These are phyloP conservation scores for Vireo altiloquus DNA, from an alignment of 2,113 vertebrate species.

Conservation along the genomic window DNA sequence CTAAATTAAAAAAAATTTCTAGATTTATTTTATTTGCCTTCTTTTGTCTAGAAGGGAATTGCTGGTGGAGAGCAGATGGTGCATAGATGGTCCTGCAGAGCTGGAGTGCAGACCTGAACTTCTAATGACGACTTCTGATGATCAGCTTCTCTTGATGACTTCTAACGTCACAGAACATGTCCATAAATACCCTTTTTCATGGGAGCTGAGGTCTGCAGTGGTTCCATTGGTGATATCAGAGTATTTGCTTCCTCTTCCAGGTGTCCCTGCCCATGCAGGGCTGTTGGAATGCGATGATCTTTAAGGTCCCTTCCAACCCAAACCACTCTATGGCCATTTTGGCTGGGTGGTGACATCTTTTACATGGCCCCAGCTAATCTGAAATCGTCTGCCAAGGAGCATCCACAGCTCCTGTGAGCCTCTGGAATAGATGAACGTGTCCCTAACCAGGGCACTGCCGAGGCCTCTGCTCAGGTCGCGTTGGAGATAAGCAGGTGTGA, in stretches of 20 bases:
- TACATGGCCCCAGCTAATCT: neutral
- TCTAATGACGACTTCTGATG: neutral
- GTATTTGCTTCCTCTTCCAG: neutral
- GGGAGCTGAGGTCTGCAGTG: neutral
- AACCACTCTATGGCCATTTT: neutral
- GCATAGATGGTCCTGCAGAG: neutral
- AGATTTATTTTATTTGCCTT: too few relatives aligned
- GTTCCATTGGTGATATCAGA: neutral
- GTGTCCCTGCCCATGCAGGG: neutral
- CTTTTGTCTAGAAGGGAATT: too few relatives aligned
- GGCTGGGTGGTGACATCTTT: neutral
- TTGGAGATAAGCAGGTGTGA: slow-evolving; percentile 43
- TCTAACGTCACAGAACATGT: neutral
- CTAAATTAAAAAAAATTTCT: neutral
- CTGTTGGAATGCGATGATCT: neutral
- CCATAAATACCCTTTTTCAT: neutral
- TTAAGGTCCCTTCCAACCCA: neutral
- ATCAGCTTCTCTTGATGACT: neutral
- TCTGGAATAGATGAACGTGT: neutral
- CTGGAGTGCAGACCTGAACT: neutral
- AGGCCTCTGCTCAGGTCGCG: neutral
- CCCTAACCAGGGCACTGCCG: neutral
- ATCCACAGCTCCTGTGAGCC: neutral
- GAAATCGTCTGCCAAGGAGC: neutral
- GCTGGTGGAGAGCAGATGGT: neutral